Evolutionary conservation across 2,888 invertebrate species (phyloP), one percentile per base, ranked within the genome.

Genomic region (Gonocerus acuteangulatus): DNA sequence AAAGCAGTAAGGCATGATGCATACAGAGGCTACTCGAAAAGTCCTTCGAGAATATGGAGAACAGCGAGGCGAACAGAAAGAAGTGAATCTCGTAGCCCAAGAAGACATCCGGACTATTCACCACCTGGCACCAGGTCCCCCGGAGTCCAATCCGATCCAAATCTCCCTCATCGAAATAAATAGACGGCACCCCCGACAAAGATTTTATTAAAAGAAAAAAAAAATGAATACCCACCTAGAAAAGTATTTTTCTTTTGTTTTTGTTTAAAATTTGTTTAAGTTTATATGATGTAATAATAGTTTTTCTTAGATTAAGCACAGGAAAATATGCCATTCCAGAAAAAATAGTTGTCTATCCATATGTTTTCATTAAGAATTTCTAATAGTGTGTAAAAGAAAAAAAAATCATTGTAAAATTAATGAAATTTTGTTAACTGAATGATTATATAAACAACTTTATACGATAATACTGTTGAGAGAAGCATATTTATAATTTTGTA

Each of bases 1-100:
- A 32, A 32, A 19, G 15, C 23, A 2, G 42, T 21, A 2, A 11
- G 54, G 22, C 57, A 44, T 19, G 13, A 16, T 4, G 15, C 18
- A 27, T 57, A 57, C 57, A 16, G 57, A 1, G n/a, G 45, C 32
- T 57, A 45, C 32, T 47, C 47, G 13, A 47, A 47, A 47, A 57
- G 57, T 32, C 57, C 57, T 13, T 13, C 18, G 3, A 39, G 39
- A n/a, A 19, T n/a, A 1, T 44, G 45, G 27, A 11, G 57, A 15
- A 15, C 16, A 1, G 16, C n/a, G 6, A 23, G 56, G 21, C 13
- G 32, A 32, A 36, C 3, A 13, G 47, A 47, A 11, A 18, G 45
- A 6, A 47, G 57, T 27, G 19, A 47, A 7, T 57, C 57, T 2
- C 15, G 45, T 13, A 45, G 45, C 22, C 45, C 56, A 1, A 16